phyloP scores from a whole-genome alignment of 2,797 vertebrate species.

The Danio choprae region DNA sequence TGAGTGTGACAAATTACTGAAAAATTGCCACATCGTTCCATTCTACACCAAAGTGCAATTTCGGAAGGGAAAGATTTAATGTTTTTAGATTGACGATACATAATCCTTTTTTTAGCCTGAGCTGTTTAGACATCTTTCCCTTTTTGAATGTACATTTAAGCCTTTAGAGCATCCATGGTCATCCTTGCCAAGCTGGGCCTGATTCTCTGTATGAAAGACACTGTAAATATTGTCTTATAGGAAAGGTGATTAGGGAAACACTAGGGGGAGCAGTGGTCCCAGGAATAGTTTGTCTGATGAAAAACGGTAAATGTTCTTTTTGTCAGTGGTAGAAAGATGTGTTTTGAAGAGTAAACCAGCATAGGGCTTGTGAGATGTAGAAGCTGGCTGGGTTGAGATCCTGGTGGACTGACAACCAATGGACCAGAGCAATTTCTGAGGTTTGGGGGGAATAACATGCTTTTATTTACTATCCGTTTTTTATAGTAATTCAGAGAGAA shows the following conservation, averaged over 20 bases:
- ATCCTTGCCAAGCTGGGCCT: constrained; percentile 54
- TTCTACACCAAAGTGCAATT: constrained; percentile 89
- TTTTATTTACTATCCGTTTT: constrained; percentile 43
- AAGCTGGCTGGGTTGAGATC: constrained; percentile 79
- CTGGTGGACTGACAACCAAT: constrained; percentile 84
- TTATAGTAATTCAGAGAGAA: constrained; percentile 39
- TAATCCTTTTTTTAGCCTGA: constrained; percentile 52
- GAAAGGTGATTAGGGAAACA: constrained; percentile 65
- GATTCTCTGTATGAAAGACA: constrained; percentile 66
- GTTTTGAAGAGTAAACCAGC: constrained; percentile 53
- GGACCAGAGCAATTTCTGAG: constrained; percentile 74
- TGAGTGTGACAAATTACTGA: constrained; percentile 64
- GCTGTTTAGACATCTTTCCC: constrained; percentile 65
- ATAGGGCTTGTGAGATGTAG: constrained; percentile 60
- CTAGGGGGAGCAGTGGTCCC: constrained; percentile 72
- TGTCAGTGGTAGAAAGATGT: constrained; percentile 55
- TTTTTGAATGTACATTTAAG: constrained; percentile 78
- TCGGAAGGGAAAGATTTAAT: constrained; percentile 74
- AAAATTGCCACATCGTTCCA: constrained; percentile 69
- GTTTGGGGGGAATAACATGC: constrained; percentile 60
- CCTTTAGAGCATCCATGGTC: constrained; percentile 71
- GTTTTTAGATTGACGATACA: constrained; percentile 55
- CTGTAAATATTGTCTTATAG: constrained; percentile 71
- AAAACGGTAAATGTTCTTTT: constrained; percentile 52
- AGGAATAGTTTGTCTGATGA: constrained; percentile 55